These are phyloP conservation scores for Ptychadena robeensis DNA, from an alignment of 2,797 vertebrate genomes.

Conservation along the genomic window DNA sequence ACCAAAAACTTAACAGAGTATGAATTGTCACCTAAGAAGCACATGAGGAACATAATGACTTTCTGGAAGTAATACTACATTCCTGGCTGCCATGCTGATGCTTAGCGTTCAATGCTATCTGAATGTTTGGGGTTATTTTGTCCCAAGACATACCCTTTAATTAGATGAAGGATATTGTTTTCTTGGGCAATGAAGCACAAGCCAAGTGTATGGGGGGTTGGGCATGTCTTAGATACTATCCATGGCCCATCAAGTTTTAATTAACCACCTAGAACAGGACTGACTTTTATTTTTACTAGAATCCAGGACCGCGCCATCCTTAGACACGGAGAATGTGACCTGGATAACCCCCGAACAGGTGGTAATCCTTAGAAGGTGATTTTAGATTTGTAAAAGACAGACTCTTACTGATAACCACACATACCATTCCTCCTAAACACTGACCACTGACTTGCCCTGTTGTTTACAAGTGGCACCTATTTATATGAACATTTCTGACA, in stretches of 20 bases:
- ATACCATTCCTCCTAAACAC: not conserved
- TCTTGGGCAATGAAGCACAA: too few species aligned
- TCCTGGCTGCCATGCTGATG: too few species aligned
- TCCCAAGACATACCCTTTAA: too few species aligned
- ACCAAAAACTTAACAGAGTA: too few species aligned
- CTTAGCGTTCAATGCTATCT: too few species aligned
- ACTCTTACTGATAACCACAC: not conserved
- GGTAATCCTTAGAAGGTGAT: slow-evolving; percentile 7
- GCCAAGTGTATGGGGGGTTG: too few species aligned
- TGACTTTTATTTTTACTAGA: not conserved
- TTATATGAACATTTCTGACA: slow-evolving; percentile 32
- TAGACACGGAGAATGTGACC: not conserved
- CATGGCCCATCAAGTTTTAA: not conserved
- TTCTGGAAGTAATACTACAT: too few species aligned
- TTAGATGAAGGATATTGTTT: too few species aligned
- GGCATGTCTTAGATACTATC: not conserved
- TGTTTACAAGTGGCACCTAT: slow-evolving; percentile 35
- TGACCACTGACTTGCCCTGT: slow-evolving; percentile 20
- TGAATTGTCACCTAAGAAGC: too few species aligned
- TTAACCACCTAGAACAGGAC: not conserved
- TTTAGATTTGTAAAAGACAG: not conserved
- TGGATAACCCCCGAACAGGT: not conserved
- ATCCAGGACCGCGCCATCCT: not conserved
- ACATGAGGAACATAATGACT: too few species aligned
- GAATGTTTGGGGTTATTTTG: too few species aligned